Evolutionary conservation across 2,888 invertebrate species (phyloP), one percentile per base, ranked within the genome.

Genomic region (Penaeus monodon): DNA sequence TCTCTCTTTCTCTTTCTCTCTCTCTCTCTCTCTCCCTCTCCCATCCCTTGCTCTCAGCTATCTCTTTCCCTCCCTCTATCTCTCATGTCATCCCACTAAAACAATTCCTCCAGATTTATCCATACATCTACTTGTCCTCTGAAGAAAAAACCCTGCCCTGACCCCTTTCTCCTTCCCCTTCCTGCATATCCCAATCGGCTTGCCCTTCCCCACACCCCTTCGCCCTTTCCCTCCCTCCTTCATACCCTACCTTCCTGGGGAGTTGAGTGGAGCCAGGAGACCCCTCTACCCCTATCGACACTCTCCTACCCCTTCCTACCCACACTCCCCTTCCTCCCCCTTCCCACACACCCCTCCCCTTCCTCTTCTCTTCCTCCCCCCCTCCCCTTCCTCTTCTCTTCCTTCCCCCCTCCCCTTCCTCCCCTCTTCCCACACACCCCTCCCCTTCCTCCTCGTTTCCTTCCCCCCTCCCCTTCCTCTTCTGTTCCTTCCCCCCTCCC

Each of bases 201-300:
- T 33, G 8, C 24, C 22, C 27, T 24, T 49, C 65, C 66, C n/a
- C 38, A 63, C 0, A 24, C 27, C 20, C 68, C 68, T 33, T n/a
- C 68, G 66, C n/a, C 33, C 77, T 44, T 24, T 33, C 65, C 63
- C 44, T 63, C 44, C 76, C 24, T 49, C 74, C 17, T 57, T 57
- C 57, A 57, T 57, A 29, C 68, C 68, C 65, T 65, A 65, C 73
- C 65, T 84, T n/a, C 77, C 74, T 38, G 49, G 49, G 49, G 49
- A 38, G 33, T 38, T 38, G 57, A 57, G 57, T 57, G 57, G 57
- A 57, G 57, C 57, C 17, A 57, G 10, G 57, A 57, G 49, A 49
- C 49, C 2, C 49, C 33, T 38, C 33, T 38, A 2, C 33, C 33
- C 33, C 33, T 38, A 38, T 38, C 33, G 33, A 38, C 33, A 38